A percentile compares a stretch with the other conserved stretches of the same genome.
Conservation (phyloP, 2,797 vertebrate genomes). For the Ateles fusciceps region DNA sequence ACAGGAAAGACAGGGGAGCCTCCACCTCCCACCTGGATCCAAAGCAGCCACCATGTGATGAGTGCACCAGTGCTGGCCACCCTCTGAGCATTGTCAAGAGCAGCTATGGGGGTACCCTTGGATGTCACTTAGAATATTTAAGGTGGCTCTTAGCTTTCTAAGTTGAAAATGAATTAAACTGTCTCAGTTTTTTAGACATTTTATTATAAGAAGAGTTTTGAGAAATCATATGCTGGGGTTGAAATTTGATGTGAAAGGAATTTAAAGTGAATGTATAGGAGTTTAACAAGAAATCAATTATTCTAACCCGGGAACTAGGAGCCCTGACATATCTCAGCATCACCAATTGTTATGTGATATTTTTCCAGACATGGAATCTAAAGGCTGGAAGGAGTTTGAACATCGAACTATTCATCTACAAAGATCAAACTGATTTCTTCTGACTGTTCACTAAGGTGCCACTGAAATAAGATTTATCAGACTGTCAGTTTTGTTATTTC, state of each 20-base stretch:
- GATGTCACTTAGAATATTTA: fast-evolving
- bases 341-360: background rate
- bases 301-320: background rate
- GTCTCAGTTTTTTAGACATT: background rate
- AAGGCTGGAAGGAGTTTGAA: background rate
- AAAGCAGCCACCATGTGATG: fast-evolving
- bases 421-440: conserved; percentile 67
- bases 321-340: background rate
- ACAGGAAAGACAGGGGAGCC: fast-evolving
- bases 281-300: conserved; percentile 57
- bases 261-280: background rate
- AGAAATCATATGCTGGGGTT: background rate
- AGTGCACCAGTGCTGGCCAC: fast-evolving
- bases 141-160: background rate
- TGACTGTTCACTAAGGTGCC: conserved; percentile 55
- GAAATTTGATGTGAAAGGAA: background rate
- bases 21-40: background rate
- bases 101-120: fast-evolving
- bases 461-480: conserved; percentile 54
- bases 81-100: fast-evolving
- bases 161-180: background rate
- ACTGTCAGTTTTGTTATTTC: conserved; percentile 70
- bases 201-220: background rate
- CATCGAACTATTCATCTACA: background rate
- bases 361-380: background rate